Evolutionary conservation across 2,113 vertebrate genomes (phyloP).

Genomic region (Scortum barcoo): DNA sequence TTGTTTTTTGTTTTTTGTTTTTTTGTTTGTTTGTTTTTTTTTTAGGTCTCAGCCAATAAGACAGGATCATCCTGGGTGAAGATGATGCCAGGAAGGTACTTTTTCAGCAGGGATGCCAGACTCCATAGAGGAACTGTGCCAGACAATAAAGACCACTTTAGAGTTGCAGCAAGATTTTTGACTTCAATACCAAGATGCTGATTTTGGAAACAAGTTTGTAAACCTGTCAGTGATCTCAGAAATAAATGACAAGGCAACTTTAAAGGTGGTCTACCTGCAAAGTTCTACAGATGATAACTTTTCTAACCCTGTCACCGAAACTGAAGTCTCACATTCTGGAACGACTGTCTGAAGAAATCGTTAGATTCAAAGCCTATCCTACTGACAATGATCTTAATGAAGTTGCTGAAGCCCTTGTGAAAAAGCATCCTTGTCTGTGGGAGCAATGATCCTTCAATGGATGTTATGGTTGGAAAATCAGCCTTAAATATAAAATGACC

Average conservation of each 20-base stretch:
- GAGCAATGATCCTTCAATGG: conserved; percentile 1
- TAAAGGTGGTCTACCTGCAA: background rate
- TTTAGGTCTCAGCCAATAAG: too few species aligned
- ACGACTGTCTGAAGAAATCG: conserved; percentile 33
- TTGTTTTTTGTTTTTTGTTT: too few species aligned
- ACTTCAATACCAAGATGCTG: conserved; percentile 37
- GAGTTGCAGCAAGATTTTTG: background rate
- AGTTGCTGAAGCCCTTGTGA: background rate
- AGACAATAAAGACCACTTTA: conserved; percentile 18
- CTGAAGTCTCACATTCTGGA: conserved; percentile 49
- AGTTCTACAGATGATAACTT: background rate
- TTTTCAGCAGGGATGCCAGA: conserved; percentile 22
- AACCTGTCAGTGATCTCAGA: background rate
- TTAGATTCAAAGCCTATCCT: conserved; percentile 35
- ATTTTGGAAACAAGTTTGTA: conserved; percentile 38
- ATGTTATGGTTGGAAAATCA: background rate
- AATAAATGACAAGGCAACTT: conserved; percentile 20
- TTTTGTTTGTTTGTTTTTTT: too few species aligned
- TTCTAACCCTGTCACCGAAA: background rate
- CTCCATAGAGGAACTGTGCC: conserved; percentile 26
- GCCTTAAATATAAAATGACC: conserved; percentile 4
- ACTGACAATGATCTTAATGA: conserved; percentile 42
- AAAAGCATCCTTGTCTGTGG: background rate
- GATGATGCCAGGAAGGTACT: conserved; percentile 29
- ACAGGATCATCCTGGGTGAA: conserved; percentile 24